A percentile compares a stretch with the other conserved stretches of the same genome.
These are phyloP conservation scores for Parambassis ranga DNA, from an alignment of 2,797 vertebrate species.

Conservation along the genomic window DNA sequence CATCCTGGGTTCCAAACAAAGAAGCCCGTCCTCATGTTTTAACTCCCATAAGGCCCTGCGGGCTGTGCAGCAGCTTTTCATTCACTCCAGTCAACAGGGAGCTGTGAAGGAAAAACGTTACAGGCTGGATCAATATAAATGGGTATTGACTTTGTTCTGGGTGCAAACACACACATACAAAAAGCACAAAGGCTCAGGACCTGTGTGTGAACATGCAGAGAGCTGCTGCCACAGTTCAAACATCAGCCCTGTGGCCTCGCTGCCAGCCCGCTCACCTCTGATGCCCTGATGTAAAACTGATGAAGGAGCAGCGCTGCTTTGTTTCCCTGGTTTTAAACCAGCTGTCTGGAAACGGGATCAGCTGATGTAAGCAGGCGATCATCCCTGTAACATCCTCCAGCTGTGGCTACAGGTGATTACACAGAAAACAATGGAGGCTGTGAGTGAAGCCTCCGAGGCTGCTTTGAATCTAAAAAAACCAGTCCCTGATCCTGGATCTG, in stretches of 20 bases:
- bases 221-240: not conserved
- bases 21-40: not conserved
- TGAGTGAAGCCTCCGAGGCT: not conserved
- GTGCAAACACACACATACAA: conserved; percentile 13
- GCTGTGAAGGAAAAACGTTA: not conserved
- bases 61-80: conserved; percentile 19
- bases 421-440: not conserved
- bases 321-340: conserved; percentile 5
- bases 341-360: conserved; percentile 1
- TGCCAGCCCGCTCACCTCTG: not conserved
- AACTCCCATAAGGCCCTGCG: not conserved
- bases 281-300: not conserved
- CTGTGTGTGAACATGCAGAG: not conserved
- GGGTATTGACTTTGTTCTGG: conserved; percentile 17
- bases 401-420: not conserved
- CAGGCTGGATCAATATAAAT: conserved; percentile 17
- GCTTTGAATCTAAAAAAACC: not conserved
- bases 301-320: not conserved
- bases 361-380: conserved; percentile 26
- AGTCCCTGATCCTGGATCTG: not conserved
- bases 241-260: not conserved
- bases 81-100: conserved; percentile 4
- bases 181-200: not conserved
- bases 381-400: conserved; percentile 4
- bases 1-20: no score